phyloP scores from a whole-genome alignment of 2,888 invertebrate species.

The Acanthoscelides obtectus region DNA sequence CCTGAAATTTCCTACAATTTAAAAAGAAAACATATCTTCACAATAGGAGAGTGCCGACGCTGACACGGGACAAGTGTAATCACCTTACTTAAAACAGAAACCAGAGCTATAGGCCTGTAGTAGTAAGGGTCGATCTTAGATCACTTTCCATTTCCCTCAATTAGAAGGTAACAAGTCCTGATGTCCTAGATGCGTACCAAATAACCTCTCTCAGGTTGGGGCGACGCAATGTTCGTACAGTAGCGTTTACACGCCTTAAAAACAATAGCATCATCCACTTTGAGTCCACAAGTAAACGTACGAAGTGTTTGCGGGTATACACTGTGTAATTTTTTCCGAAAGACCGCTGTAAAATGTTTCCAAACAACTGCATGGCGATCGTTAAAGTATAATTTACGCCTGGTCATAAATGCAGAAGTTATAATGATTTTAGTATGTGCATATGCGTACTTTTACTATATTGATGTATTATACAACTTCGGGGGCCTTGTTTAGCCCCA shows the following conservation, averaged over 20 bases:
- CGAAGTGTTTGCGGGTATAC: slow-evolving; percentile 12
- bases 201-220: too few relatives aligned
- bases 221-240: too few relatives aligned
- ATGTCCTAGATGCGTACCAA: too few relatives aligned
- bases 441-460: slow-evolving; percentile 39
- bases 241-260: not conserved
- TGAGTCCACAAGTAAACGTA: not conserved
- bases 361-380: slow-evolving; percentile 48
- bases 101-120: too few relatives aligned
- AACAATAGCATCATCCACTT: not conserved
- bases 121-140: too few relatives aligned
- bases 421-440: slow-evolving; percentile 47
- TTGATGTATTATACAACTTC: slow-evolving; percentile 31
- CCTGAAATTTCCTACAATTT: too few relatives aligned
- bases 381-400: slow-evolving; percentile 48
- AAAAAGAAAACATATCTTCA: too few relatives aligned
- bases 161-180: too few relatives aligned
- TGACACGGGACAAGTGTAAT: too few relatives aligned
- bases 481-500: not conserved
- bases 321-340: slow-evolving; percentile 38
- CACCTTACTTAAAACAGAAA: too few relatives aligned
- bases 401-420: slow-evolving; percentile 46
- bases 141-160: too few relatives aligned
- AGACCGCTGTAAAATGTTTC: slow-evolving; percentile 38
- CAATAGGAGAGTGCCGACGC: too few relatives aligned